A percentile compares a stretch with the other conserved stretches of the same genome.
These are phyloP conservation scores for Diploptera punctata DNA, from an alignment of 2,888 invertebrate genomes.

Conservation along the genomic window DNA sequence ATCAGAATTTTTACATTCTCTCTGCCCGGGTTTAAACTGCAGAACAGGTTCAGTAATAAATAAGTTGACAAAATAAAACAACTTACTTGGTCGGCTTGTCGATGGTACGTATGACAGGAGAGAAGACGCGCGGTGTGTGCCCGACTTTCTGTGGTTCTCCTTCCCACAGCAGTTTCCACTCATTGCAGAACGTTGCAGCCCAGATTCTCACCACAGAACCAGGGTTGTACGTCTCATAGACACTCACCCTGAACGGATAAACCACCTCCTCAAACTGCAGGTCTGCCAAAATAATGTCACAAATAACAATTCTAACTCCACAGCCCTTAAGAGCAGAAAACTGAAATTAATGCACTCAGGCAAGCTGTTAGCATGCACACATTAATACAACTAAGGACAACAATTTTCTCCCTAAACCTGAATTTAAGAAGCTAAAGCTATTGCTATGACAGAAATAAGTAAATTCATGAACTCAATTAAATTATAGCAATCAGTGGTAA, in stretches of 20 bases:
- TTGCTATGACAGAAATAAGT: no score
- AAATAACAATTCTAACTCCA: no score
- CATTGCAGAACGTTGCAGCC: conserved; percentile 62
- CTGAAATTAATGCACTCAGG: not conserved
- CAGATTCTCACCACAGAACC: conserved; percentile 83
- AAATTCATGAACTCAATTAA: no score
- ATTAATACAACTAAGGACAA: not conserved
- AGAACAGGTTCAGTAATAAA: no score
- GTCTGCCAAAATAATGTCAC: conserved; percentile 55
- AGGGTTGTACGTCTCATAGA: conserved; percentile 88
- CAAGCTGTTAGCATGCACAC: not conserved
- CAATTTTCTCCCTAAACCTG: not conserved
- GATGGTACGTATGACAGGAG: conserved; percentile 70
- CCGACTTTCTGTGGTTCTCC: conserved; percentile 68
- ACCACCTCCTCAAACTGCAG: conserved; percentile 71
- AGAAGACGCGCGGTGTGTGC: conserved; percentile 74
- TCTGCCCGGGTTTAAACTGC: no score
- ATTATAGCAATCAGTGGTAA: no score
- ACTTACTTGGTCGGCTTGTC: conserved; percentile 63
- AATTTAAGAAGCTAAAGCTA: no score
- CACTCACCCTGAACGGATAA: conserved; percentile 70
- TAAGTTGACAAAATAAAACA: no score
- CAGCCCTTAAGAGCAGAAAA: not conserved
- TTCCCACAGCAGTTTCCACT: conserved; percentile 82
- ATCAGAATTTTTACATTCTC: no score